These are phyloP conservation scores for Setipinna tenuifilis DNA, from an alignment of 2,797 vertebrate genomes.

Conservation along the genomic window DNA sequence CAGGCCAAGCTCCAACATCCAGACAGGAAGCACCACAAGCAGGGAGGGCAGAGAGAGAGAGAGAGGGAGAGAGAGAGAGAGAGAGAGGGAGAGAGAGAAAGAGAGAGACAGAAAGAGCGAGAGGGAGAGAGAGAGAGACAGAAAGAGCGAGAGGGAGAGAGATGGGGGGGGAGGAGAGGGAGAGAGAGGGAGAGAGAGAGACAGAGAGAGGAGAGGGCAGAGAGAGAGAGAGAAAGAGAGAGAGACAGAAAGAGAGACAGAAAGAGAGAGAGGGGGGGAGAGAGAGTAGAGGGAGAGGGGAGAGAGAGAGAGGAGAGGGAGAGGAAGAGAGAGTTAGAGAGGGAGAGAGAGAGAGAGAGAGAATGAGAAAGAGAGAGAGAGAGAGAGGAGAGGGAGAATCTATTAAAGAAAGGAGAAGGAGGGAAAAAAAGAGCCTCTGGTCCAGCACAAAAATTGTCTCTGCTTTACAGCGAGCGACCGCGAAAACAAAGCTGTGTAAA, in stretches of 20 bases:
- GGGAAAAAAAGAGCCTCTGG: not conserved
- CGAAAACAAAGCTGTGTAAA: slow-evolving; percentile 17
- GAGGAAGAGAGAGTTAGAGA: not conserved
- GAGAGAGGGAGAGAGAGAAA: not conserved
- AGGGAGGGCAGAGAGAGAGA: too few relatives aligned
- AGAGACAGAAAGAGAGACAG: slow-evolving; percentile 1
- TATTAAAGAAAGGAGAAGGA: not conserved
- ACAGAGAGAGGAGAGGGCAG: not conserved
- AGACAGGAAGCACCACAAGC: not conserved
- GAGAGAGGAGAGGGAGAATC: not conserved
- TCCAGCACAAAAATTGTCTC: not conserved
- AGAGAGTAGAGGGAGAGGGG: not conserved
- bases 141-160: not conserved
- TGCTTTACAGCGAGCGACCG: not conserved
- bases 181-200: not conserved
- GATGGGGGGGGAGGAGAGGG: too few relatives aligned
- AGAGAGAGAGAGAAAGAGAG: not conserved
- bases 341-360: not conserved
- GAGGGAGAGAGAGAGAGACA: not conserved
- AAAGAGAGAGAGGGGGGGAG: too few relatives aligned
- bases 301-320: too few relatives aligned
- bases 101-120: not conserved
- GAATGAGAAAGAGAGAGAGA: not conserved
- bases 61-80: not conserved
- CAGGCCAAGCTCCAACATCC: not conserved